Evolutionary conservation across 2,113 vertebrate species (phyloP).

Genomic region (Psettodes erumei): DNA sequence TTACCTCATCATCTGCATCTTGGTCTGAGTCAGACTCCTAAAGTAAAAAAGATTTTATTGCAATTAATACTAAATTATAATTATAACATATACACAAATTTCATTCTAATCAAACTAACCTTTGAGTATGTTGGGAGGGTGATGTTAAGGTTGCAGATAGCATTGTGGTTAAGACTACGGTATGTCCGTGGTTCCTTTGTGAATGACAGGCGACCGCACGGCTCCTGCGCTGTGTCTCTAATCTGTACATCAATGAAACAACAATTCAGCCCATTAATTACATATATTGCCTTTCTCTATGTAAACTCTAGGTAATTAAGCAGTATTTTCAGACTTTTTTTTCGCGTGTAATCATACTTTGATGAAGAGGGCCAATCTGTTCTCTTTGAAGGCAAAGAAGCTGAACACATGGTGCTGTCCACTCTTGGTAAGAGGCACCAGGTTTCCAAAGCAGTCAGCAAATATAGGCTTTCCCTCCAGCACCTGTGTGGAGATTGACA

Average conservation of each 20-base stretch:
- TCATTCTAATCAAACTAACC: conserved; percentile 58
- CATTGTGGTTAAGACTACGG: conserved; percentile 93
- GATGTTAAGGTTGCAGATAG: conserved; percentile 99
- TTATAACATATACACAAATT: background rate
- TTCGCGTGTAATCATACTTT: conserved; percentile 86
- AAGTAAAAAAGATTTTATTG: conserved; percentile 66
- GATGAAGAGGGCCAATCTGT: conserved; percentile 95
- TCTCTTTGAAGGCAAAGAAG: conserved; percentile 99
- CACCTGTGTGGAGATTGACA: conserved; percentile 81
- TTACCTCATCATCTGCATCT: conserved; percentile 97
- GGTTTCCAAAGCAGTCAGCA: conserved; percentile 98
- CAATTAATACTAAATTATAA: background rate
- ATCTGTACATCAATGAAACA: conserved; percentile 81
- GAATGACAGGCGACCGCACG: conserved; percentile 96
- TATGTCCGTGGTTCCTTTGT: conserved; percentile 97
- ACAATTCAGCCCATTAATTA: background rate
- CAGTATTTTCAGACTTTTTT: background rate
- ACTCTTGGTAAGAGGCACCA: conserved; percentile 96
- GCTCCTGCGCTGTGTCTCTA: conserved; percentile 94
- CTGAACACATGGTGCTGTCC: conserved; percentile 98
- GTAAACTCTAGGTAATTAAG: background rate
- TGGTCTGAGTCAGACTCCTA: conserved; percentile 98
- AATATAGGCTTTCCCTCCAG: conserved; percentile 98
- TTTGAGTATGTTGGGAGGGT: conserved; percentile 87
- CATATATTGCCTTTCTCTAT: conserved; percentile 4